Percentiles rank a stretch among this genome's conserved stretches.
Conservation (phyloP, 2,888 invertebrate species). For the Sphecodes monilicornis region DNA sequence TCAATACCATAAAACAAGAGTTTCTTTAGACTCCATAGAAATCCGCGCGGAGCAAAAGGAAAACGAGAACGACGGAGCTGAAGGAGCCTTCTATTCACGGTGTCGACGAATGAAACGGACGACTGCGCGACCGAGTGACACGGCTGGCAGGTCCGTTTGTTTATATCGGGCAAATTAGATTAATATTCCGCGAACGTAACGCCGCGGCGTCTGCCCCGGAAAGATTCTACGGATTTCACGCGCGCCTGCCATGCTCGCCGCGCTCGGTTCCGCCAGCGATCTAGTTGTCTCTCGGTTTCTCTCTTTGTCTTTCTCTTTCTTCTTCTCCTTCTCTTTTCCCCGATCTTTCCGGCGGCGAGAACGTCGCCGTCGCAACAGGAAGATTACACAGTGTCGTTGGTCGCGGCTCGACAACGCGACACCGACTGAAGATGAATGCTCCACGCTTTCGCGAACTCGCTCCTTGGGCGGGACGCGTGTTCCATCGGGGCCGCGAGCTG, state of each 20-base stretch:
- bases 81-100: conserved; percentile 36
- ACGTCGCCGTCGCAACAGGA: conserved; percentile 27
- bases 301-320: background rate
- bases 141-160: conserved; percentile 37
- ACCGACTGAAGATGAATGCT: conserved; percentile 73
- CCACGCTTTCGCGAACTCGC: conserved; percentile 69
- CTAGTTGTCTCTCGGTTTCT: background rate
- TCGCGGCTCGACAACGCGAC: conserved; percentile 59
- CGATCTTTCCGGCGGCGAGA: background rate
- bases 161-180: conserved; percentile 62
- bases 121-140: conserved; percentile 45
- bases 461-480: conserved; percentile 72
- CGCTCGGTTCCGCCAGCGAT: background rate
- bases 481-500: conserved; percentile 57
- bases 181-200: conserved; percentile 68
- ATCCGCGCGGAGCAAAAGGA: background rate
- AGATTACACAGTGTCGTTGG: conserved; percentile 52
- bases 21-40: conserved; percentile 15
- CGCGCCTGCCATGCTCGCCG: conserved; percentile 42
- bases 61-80: conserved; percentile 21
- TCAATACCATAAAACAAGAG: background rate
- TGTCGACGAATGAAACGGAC: conserved; percentile 34
- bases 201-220: conserved; percentile 40
- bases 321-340: background rate
- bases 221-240: conserved; percentile 56